A percentile compares a stretch with the other conserved stretches of the same genome.
Evolutionary conservation across 2,888 invertebrate genomes (phyloP).

Genomic region (Orthosia incerta): DNA sequence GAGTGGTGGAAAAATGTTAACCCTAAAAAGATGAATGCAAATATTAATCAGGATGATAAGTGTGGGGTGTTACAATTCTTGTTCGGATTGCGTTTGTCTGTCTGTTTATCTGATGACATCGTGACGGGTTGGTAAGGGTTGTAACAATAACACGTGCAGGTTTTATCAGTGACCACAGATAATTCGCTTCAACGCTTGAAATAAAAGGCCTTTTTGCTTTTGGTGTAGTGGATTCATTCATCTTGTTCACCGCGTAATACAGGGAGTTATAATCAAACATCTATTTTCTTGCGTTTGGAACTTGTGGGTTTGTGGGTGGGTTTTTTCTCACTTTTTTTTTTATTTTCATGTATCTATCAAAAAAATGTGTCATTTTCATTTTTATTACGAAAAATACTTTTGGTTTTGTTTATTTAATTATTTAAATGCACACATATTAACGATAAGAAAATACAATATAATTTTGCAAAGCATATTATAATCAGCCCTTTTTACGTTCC

Average conservation of each 20-base stretch:
- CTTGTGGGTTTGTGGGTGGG: not conserved
- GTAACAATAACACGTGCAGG: conserved; percentile 76
- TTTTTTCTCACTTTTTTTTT: not conserved
- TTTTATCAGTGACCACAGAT: conserved; percentile 73
- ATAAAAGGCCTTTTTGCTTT: conserved; percentile 49
- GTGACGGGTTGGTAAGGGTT: conserved; percentile 70
- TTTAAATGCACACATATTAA: too few species aligned
- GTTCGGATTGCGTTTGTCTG: conserved; percentile 71
- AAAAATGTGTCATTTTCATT: too few species aligned
- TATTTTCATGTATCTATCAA: not conserved
- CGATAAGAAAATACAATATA: not conserved
- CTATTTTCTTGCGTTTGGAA: not conserved
- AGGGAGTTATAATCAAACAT: not conserved
- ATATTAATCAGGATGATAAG: conserved; percentile 80
- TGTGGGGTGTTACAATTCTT: conserved; percentile 70
- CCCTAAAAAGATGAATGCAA: conserved; percentile 77
- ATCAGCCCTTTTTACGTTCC: too few species aligned
- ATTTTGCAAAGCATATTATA: too few species aligned
- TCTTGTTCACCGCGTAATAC: conserved; percentile 19
- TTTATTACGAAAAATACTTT: too few species aligned
- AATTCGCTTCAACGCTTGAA: conserved; percentile 65
- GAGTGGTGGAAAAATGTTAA: conserved; percentile 54
- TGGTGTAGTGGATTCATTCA: conserved; percentile 39
- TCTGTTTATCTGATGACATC: conserved; percentile 77
- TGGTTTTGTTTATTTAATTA: too few species aligned